Base-by-base conservation (phyloP, 1,140 invertebrate species). In the Nasonia vitripennis region DNA sequence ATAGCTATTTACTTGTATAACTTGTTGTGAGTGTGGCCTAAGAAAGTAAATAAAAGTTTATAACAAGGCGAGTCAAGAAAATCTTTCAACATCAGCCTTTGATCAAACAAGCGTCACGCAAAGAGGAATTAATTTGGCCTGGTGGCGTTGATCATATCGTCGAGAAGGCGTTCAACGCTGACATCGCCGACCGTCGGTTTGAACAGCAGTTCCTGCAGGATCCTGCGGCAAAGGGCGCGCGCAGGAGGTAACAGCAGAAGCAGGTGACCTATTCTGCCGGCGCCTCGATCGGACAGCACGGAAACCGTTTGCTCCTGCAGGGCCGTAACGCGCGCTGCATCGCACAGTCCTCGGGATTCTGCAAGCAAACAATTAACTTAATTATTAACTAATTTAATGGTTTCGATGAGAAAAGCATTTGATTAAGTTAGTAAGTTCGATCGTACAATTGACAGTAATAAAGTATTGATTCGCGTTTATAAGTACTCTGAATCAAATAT, bases 261-360 rank as follows among this genome's bases (percentile, higher is more conserved):
- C 0, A 98, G 92, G 78, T 95, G 95, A 0, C 96, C 96, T 80
- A 97, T 95, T 20, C 97, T 93, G 2, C 94, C 94, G 85, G 95
- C 93, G 71, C 95, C 94, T 88, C 95, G 88, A 84, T 97, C 96
- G 83, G 95, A 95, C 2, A 98, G 93, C 91, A 97, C 95, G 9
- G 96, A 92, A 55, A 97, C 95, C 0, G 96, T 96, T 91, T 97
- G 96, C 87, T 97, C 96, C 93, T 97, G 97, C 1, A 97, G 89
- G 1, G 95, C 92, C 90, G 97, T 95, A 3, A 97, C 94, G 86
- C 96, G 94, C 2, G 93, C 90, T 0, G 94, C 91, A 86, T 96
- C 94, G 67, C 94, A 94, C n/a, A 96, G 91, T 2, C 95, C 95
- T 87, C 94, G 90, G 41, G 94, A 94, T 91, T 97, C 96, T 97